Evolutionary conservation across 1,140 invertebrate genomes (phyloP), one percentile per base, ranked within the genome.

Genomic region (Apis dorsata): DNA sequence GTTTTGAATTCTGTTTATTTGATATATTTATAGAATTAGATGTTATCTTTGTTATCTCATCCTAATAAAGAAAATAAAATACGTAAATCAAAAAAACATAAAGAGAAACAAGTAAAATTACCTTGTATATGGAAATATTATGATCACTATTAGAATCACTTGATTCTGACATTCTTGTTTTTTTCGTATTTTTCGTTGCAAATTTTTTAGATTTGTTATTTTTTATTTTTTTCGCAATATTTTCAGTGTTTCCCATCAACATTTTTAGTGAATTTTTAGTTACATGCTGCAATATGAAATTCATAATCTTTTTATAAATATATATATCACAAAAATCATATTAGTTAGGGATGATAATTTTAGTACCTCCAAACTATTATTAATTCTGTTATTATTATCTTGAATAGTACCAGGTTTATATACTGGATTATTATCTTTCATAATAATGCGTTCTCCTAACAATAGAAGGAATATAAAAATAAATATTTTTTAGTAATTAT

Each of bases 391-490:
- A 44, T 44, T 44, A 5, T 44, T 44, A 51, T 68, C 19, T 70
- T 75, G 60, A 1, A 44, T 71, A 71, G 68, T 85, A 12, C 89
- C 89, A 4, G 87, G 77, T 24, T 28, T 83, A 49, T 92, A 92
- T n/a, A 89, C 24, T 24, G 62, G 21, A 49, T 85, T 81, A 13
- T 91, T 84, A 44, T 88, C 79, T 68, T 86, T 91, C 19, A 78
- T 49, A 19, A 51, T 21, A 24, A 91, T 0, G 57, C 90, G 85
- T 76, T 92, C 91, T n/a, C 89, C 92, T 89, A n/a, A 28, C 77
- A 53, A 51, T 7, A 44, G 15, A 15, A 60, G 2, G 83, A 15
- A 68, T 24, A 63, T 15, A n/a, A n/a, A 2, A 53, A 71, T 59
- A 60, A 19, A 59, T 62, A 17, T 10, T 0, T 28, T n/a, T 7